Conservation (phyloP, 2,888 invertebrate species). For the Dastarcus helophoroides region DNA sequence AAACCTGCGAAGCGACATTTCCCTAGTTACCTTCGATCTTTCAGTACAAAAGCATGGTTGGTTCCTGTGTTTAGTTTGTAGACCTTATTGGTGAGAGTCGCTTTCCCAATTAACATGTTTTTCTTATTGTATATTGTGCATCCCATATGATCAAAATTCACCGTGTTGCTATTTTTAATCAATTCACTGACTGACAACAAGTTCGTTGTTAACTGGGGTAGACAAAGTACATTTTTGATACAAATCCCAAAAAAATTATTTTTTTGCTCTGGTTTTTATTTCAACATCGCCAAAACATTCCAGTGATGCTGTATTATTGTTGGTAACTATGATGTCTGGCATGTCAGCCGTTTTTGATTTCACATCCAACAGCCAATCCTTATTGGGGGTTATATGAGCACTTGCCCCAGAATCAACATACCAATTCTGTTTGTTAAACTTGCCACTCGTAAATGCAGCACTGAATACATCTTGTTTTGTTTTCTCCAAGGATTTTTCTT, state of each 20-base stretch:
- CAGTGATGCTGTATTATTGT: too few species aligned
- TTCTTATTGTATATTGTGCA: slow-evolving; percentile 6
- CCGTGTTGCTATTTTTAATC: slow-evolving; percentile 14
- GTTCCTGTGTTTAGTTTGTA: slow-evolving; percentile 7
- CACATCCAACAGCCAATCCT: slow-evolving; percentile 9
- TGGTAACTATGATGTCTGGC: too few species aligned
- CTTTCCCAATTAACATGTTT: slow-evolving; percentile 4
- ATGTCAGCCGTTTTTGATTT: too few species aligned
- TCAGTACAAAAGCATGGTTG: slow-evolving; percentile 2
- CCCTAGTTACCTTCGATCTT: too few species aligned
- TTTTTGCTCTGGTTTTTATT: too few species aligned
- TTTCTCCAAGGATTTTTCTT: slow-evolving; percentile 4
- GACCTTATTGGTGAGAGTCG: slow-evolving; percentile 3
- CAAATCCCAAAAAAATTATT: too few species aligned
- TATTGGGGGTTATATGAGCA: slow-evolving; percentile 15
- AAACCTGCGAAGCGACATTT: slow-evolving; percentile 15
- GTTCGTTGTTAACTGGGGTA: slow-evolving; percentile 21
- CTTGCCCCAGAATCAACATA: slow-evolving; percentile 18
- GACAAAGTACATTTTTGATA: too few species aligned
- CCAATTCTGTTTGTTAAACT: slow-evolving; percentile 14
- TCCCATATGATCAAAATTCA: slow-evolving; percentile 3
- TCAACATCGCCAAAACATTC: too few species aligned
- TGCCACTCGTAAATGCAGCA: slow-evolving; percentile 15
- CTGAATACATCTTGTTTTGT: slow-evolving; percentile 13
- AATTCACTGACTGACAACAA: slow-evolving; percentile 20